Conservation (phyloP, 2,888 invertebrate species). For the Tenthredo mesomela region DNA sequence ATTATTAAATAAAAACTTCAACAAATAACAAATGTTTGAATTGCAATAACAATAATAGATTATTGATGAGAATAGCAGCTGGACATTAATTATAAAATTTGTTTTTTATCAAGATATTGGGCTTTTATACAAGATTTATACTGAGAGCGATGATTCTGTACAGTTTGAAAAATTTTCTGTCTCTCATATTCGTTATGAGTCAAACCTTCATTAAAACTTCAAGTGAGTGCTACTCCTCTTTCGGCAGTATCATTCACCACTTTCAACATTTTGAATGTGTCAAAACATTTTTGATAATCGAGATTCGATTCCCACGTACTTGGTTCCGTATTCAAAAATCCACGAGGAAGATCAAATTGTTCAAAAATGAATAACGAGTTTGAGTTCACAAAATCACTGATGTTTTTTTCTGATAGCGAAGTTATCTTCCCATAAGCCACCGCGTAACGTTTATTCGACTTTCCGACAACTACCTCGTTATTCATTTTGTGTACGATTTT, state of each 20-base stretch:
- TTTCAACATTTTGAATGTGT: constrained; percentile 45
- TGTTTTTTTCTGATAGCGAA: background rate
- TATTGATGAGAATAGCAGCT: too few relatives aligned
- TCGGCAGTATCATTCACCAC: constrained; percentile 55
- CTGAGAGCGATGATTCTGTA: constrained; percentile 42
- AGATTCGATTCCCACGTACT: constrained; percentile 39
- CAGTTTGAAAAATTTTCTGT: constrained; percentile 47
- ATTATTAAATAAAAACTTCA: too few relatives aligned
- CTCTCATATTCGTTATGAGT: constrained; percentile 47
- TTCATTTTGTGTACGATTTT: background rate
- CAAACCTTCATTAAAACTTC: constrained; percentile 45
- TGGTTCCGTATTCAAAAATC: constrained; percentile 26
- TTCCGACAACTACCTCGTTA: background rate
- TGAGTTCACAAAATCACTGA: constrained; percentile 16
- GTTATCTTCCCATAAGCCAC: background rate
- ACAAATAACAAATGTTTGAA: too few relatives aligned
- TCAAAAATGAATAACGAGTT: constrained; percentile 50
- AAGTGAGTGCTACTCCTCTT: constrained; percentile 45
- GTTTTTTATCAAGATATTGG: background rate
- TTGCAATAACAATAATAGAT: too few relatives aligned
- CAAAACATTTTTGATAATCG: constrained; percentile 39
- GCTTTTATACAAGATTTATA: background rate
- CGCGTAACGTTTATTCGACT: background rate
- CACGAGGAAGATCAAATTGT: constrained; percentile 44
- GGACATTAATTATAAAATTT: too few relatives aligned